These are phyloP conservation scores for Sitta carolinensis DNA, from an alignment of 2,797 vertebrate genomes.

Conservation along the genomic window DNA sequence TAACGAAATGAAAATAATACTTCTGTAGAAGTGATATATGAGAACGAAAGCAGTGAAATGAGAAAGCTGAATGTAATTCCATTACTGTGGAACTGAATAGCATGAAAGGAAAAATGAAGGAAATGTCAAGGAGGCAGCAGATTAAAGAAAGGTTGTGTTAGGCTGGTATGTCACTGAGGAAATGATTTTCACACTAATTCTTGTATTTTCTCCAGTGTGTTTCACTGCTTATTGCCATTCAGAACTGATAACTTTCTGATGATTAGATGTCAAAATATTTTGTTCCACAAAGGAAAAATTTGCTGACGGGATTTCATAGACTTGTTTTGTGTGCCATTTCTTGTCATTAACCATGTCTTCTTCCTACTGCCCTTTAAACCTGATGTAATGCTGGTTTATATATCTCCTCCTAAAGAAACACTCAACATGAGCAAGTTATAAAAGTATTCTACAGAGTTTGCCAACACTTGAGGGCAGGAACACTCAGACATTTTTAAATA, in stretches of 20 bases:
- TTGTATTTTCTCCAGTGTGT: not conserved
- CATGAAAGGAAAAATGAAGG: not conserved
- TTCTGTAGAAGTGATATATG: not conserved
- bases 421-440: not conserved
- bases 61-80: not conserved
- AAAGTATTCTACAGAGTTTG: not conserved
- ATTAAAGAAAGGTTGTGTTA: not conserved
- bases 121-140: not conserved
- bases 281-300: not conserved
- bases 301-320: not conserved
- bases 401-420: not conserved
- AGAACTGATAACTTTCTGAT: not conserved
- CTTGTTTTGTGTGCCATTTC: not conserved
- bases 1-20: not conserved
- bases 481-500: not conserved
- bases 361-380: not conserved
- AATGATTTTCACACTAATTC: not conserved
- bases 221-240: not conserved
- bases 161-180: not conserved
- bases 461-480: not conserved
- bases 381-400: not conserved
- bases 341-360: not conserved
- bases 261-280: not conserved
- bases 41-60: not conserved
- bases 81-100: not conserved